Percentiles rank a stretch among this genome's conserved stretches.
phyloP scores from a whole-genome alignment of 2,113 vertebrate genomes.

The cat (Felis catus) region DNA sequence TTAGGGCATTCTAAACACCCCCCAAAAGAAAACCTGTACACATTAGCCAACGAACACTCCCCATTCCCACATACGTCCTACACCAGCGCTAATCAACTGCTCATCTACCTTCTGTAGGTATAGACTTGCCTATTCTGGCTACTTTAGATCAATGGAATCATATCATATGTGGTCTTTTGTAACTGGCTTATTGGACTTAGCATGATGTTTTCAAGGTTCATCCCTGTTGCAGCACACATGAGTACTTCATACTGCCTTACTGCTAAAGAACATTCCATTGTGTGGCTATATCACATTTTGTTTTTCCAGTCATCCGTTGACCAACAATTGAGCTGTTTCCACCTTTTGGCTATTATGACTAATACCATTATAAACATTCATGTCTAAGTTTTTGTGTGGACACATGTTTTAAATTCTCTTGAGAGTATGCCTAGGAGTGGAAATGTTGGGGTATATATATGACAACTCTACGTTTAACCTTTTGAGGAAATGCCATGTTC shows the following conservation, averaged over 20 bases:
- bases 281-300: not conserved
- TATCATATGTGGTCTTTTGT: not conserved
- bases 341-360: not conserved
- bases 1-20: not conserved
- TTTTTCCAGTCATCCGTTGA: not conserved
- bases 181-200: not conserved
- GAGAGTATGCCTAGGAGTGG: not conserved
- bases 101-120: not conserved
- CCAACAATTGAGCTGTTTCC: not conserved
- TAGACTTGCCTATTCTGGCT: not conserved
- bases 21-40: not conserved
- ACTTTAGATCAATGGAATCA: not conserved
- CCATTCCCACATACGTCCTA: not conserved
- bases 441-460: not conserved
- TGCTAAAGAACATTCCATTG: not conserved
- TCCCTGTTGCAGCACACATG: not conserved
- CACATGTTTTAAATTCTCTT: not conserved
- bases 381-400: not conserved
- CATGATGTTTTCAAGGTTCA: not conserved
- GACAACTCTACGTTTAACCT: not conserved
- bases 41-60: no score
- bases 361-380: not conserved
- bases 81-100: not conserved
- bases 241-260: not conserved
- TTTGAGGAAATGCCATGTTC: not conserved